A percentile compares a stretch with the other conserved stretches of the same genome.
Conservation (phyloP, 1,140 invertebrate species). For the Homarus americanus region DNA sequence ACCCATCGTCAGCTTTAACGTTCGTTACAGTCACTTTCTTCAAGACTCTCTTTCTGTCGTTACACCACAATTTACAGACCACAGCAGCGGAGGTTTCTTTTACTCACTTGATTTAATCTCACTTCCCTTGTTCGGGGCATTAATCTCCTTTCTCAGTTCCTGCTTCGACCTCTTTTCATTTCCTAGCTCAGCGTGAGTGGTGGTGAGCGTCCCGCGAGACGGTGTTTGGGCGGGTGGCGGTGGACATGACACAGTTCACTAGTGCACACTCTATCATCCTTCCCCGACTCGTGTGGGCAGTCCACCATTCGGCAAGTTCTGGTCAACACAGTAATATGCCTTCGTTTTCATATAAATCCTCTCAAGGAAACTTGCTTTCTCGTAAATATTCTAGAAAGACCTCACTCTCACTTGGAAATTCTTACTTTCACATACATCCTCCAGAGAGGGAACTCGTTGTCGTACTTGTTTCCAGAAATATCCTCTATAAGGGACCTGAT, state of each 20-base stretch:
- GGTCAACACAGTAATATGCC: constrained; percentile 7
- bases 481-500: no score
- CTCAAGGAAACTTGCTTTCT: constrained; percentile 3
- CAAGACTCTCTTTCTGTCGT: not conserved
- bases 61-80: not conserved
- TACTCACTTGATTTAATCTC: not conserved
- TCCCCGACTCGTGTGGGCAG: constrained; percentile 19
- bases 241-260: not conserved
- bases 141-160: not conserved
- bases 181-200: not conserved
- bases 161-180: not conserved
- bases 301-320: constrained; percentile 1
- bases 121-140: not conserved
- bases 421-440: not conserved
- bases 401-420: no score
- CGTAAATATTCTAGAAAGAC: not conserved
- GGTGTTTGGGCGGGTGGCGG: not conserved
- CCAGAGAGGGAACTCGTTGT: not conserved
- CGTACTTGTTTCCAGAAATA: no score
- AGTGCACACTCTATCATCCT: constrained; percentile 6
- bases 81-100: not conserved
- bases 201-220: not conserved
- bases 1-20: not conserved
- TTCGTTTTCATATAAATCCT: constrained; percentile 36
- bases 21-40: not conserved